Conservation (phyloP, 2,888 invertebrate species). For the Troilus luridus region DNA sequence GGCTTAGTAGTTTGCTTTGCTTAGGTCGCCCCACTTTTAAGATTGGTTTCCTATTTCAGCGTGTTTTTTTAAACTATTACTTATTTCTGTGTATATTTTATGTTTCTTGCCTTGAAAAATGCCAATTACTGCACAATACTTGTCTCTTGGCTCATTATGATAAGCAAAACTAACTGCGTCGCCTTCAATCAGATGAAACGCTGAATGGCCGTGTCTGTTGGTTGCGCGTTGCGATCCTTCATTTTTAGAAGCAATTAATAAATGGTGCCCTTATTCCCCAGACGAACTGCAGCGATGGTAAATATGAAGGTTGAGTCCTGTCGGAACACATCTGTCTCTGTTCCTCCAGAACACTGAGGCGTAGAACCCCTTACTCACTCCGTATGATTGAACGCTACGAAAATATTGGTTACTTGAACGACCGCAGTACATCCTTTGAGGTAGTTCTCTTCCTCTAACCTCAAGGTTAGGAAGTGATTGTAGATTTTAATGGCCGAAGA, state of each 20-base stretch:
- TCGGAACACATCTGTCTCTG: conserved; percentile 43
- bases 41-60: too few relatives aligned
- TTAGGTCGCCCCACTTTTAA: too few relatives aligned
- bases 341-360: not conserved
- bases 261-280: not conserved
- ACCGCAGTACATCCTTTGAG: not conserved
- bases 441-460: not conserved
- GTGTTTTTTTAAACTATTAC: too few relatives aligned
- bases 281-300: not conserved
- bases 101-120: too few relatives aligned
- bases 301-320: not conserved
- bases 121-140: too few relatives aligned
- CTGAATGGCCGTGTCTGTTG: not conserved
- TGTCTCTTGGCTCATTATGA: too few relatives aligned
- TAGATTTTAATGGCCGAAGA: not conserved
- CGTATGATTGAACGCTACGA: conserved; percentile 1
- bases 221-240: not conserved
- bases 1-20: too few relatives aligned
- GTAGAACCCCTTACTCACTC: conserved; percentile 29
- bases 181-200: conserved; percentile 18
- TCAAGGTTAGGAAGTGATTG: not conserved
- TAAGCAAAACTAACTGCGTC: not conserved
- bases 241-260: conserved; percentile 27
- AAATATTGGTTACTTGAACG: not conserved
- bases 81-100: too few relatives aligned